Conservation (phyloP, 2,797 vertebrate genomes). For the Babyrousa celebensis region DNA sequence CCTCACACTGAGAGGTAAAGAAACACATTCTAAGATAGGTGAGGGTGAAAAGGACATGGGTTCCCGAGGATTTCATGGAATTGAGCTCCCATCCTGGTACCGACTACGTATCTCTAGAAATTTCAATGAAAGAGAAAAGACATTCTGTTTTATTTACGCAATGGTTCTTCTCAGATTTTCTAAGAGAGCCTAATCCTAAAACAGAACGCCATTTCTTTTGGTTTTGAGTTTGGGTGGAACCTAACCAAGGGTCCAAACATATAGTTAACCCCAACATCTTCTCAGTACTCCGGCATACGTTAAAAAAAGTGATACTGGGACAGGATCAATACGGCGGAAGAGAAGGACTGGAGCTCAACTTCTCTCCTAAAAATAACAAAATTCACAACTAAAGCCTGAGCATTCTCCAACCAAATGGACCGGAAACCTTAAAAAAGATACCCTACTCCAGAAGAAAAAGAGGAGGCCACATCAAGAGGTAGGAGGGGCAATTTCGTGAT, state of each 20-base stretch:
- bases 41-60: not conserved
- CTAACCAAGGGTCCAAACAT: constrained; percentile 3
- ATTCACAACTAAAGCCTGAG: too few relatives aligned
- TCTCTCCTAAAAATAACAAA: too few relatives aligned
- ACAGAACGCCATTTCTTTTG: constrained; percentile 35
- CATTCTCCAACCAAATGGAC: too few relatives aligned
- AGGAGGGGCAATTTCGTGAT: too few relatives aligned
- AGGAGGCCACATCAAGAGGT: too few relatives aligned
- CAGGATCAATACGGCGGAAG: too few relatives aligned
- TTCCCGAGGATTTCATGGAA: not conserved
- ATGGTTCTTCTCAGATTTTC: not conserved
- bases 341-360: too few relatives aligned
- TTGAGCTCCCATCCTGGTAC: not conserved
- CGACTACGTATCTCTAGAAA: not conserved
- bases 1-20: not conserved
- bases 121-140: not conserved
- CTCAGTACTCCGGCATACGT: not conserved
- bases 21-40: not conserved
- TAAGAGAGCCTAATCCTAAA: not conserved
- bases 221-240: not conserved
- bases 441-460: too few relatives aligned
- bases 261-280: constrained; percentile 7
- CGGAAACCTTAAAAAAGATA: too few relatives aligned
- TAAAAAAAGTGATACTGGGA: not conserved
- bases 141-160: not conserved